Base-by-base conservation (phyloP, 1,140 invertebrate genomes). In the Drosophila tristis region DNA sequence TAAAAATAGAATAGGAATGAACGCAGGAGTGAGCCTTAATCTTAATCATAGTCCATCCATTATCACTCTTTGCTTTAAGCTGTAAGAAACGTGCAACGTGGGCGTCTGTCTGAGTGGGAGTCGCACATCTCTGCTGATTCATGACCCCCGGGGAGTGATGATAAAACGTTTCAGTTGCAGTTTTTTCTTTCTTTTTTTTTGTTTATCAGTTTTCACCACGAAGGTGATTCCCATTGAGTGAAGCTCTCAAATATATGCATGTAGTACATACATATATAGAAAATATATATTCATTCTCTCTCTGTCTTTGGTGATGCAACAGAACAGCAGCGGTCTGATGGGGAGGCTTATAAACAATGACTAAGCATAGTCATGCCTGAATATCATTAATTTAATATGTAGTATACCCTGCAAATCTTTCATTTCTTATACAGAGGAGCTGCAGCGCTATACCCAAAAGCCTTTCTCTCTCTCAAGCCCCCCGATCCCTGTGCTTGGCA, bases 1-100 rank as follows among this genome's bases (percentile, higher is more conserved):
- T 66, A 64, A 23, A 57, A 58, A 26, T 16, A 47, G 11, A 58
- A 51, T 42, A 53, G 25, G 53, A 59, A 11, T 7, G 20, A 20
- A 35, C 1, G 25, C 9, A 39, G 23, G 8, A 63, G 26, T 9
- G 5, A 25, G 16, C 20, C 25, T 23, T 8, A 60, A 4, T 65
- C 26, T 43, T 25, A 35, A 35, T 65, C 26, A 43, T 25, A 39
- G 8, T 54, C 35, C 20, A 9, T 11, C 4, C 3, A 6, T 54
- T 54, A 11, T 23, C 23, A 13, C 13, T 54, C 15, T 5, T 6
- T 13, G 8, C 13, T 54, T 54, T 2, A 35, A 35, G 11, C 9
- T 4, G 9, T 11, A 35, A 11, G 31, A 35, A 35, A 35, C 35
- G 35, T 39, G 35, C 35, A 39, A 54, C 51, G 51, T 57, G 55